phyloP scores from a whole-genome alignment of 2,888 invertebrate species.

The Herminia tarsipennalis region DNA sequence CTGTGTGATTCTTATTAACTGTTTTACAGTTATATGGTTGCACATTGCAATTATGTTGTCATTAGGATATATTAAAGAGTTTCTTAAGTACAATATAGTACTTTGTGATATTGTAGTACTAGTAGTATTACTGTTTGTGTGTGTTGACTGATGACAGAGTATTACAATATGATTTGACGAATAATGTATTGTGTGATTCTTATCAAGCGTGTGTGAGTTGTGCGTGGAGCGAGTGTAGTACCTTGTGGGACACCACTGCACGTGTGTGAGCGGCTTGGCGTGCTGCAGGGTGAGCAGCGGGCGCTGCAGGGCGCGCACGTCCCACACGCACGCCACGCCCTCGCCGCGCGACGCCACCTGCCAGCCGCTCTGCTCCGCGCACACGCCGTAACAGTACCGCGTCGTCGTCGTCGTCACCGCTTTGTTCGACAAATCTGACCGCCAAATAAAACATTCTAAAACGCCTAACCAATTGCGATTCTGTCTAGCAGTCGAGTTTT shows the following conservation, averaged over 20 bases:
- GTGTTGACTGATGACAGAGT: no score
- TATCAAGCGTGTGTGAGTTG: not conserved
- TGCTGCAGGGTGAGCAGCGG: constrained; percentile 91
- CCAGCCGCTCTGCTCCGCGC: constrained; percentile 91
- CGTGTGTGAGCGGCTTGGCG: constrained; percentile 88
- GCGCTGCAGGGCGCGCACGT: constrained; percentile 93
- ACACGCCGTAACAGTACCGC: constrained; percentile 93
- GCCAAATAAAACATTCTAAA: not conserved
- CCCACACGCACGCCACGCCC: constrained; percentile 94
- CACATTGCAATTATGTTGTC: not conserved
- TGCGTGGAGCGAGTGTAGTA: not conserved
- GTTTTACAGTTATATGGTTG: no score
- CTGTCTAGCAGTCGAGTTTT: no score
- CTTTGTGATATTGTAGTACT: no score
- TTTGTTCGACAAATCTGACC: constrained; percentile 88
- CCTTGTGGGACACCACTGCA: constrained; percentile 94
- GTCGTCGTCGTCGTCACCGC: constrained; percentile 89
- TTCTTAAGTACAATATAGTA: no score
- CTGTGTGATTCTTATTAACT: no score
- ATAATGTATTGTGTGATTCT: not conserved
- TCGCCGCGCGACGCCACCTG: constrained; percentile 94
- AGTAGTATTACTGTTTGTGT: no score
- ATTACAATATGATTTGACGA: no score
- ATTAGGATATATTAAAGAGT: no score
- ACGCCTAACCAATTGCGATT: no score